phyloP scores from a whole-genome alignment of 1,140 invertebrate genomes.

The Camponotus pennsylvanicus region DNA sequence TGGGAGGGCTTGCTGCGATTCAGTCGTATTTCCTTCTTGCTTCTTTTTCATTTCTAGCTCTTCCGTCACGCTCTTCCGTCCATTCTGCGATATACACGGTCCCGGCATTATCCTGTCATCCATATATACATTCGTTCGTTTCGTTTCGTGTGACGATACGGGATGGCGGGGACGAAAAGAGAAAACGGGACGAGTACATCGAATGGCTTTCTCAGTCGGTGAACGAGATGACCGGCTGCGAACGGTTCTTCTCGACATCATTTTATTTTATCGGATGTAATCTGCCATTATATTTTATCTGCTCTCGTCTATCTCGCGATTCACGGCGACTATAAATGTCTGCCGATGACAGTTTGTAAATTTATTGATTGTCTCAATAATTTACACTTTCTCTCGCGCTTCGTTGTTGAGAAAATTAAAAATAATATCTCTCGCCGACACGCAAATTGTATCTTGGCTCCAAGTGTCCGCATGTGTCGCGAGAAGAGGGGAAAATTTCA shows the following conservation, averaged over 20 bases:
- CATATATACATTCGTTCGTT: conserved; percentile 53
- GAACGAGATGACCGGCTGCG: background rate
- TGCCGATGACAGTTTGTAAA: conserved; percentile 11
- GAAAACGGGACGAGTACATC: conserved; percentile 65
- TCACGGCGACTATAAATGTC: conserved; percentile 24
- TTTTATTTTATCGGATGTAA: conserved; percentile 43
- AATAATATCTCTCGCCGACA: background rate
- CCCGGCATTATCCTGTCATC: conserved; percentile 66
- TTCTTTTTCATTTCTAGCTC: conserved; percentile 21
- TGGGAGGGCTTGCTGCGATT: conserved; percentile 74
- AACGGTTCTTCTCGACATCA: conserved; percentile 18
- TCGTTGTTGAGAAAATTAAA: background rate
- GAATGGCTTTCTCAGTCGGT: conserved; percentile 69
- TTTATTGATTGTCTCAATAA: conserved; percentile 12
- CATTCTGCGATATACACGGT: conserved; percentile 48
- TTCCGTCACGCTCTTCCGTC: conserved; percentile 46
- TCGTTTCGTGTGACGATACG: conserved; percentile 62
- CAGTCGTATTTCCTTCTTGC: conserved; percentile 41
- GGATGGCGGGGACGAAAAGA: background rate
- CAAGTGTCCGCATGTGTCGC: background rate
- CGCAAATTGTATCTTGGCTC: background rate
- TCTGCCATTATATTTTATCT: conserved; percentile 27
- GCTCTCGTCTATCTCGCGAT: background rate
- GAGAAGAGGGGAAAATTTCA: background rate
- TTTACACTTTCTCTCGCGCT: background rate